Evolutionary conservation across 2,797 vertebrate genomes (phyloP), one percentile per base, ranked within the genome.

Genomic region (Phrynocephalus guinanensis): DNA sequence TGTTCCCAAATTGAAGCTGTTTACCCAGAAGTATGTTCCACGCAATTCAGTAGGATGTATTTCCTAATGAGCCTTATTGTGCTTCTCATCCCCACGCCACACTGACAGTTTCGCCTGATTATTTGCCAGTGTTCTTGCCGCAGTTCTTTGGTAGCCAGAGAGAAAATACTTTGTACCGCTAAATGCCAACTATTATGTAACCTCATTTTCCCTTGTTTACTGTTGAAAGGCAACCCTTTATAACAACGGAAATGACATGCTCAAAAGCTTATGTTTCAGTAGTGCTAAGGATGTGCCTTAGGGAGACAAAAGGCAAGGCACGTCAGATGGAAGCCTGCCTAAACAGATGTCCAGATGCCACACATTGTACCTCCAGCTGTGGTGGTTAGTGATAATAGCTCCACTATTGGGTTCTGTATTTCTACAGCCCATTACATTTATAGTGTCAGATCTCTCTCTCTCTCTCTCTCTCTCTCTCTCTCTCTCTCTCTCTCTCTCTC

Each of bases 201-300:
- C 15, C 20, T 83, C 18, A 33, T 81, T 33, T 11, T 72, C 68
- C 56, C 38, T 80, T 28, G 15, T 80, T 15, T 30, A 66, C 6
- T 71, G 30, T 0, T 38, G 30, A 33, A 67, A 89, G 5, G 4
- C 63, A 0, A 0, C 50, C 18, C 9, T 50, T 88, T 70, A 72
- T 44, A 80, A 66, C 8, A 44, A 82, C 83, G 77, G 44, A 82
- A 79, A 86, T 71, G 52, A 77, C 24, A 83, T 22, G 28, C 56
- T 13, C 26, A 50, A 18, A 6, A 6, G 73, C 3, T 10, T n/a
- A 28, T 26, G 5, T 3, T 38, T 77, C 67, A 88, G 1, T 26
- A 28, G 76, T 0, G 0, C 0, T 75, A 0, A 52, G 24, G 33
- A 5, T 38, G 20, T 84, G 33, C 20, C 67, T 73, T 0, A 0